These are phyloP conservation scores for Anabacerthia variegaticeps DNA, from an alignment of 2,797 vertebrate genomes.

Conservation along the genomic window DNA sequence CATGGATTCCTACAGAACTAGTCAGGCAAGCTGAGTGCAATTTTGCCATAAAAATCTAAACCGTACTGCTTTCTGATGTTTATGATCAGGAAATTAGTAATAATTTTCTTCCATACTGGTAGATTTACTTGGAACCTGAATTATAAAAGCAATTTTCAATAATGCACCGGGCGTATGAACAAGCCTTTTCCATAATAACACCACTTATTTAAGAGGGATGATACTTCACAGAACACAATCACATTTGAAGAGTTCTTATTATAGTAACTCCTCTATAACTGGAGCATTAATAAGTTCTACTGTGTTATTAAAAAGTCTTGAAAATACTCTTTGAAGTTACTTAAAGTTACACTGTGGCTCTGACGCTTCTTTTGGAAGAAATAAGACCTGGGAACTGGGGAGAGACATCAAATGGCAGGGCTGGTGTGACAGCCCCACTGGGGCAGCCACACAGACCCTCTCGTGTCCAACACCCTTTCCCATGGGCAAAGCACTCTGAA, in stretches of 20 bases:
- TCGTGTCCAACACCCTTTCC: rapidly evolving
- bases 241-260: constrained; percentile 61
- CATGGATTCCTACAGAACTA: neutral
- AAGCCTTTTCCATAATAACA: constrained; percentile 65
- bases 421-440: rapidly evolving
- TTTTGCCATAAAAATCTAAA: neutral
- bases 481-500: neutral
- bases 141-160: constrained; percentile 63
- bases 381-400: neutral
- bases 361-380: neutral
- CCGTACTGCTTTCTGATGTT: neutral
- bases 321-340: constrained; percentile 30
- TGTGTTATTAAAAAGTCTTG: constrained; percentile 24
- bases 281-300: constrained; percentile 46
- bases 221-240: constrained; percentile 56
- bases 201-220: constrained; percentile 49
- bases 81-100: constrained; percentile 23
- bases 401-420: neutral
- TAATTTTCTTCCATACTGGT: neutral
- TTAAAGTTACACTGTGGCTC: neutral
- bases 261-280: constrained; percentile 40
- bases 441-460: neutral
- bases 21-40: neutral
- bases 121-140: constrained; percentile 36
- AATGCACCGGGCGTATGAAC: constrained; percentile 17